phyloP scores from a whole-genome alignment of 30 jellyfish, hydroid and myxozoan species.

The Aurelia sp. region DNA sequence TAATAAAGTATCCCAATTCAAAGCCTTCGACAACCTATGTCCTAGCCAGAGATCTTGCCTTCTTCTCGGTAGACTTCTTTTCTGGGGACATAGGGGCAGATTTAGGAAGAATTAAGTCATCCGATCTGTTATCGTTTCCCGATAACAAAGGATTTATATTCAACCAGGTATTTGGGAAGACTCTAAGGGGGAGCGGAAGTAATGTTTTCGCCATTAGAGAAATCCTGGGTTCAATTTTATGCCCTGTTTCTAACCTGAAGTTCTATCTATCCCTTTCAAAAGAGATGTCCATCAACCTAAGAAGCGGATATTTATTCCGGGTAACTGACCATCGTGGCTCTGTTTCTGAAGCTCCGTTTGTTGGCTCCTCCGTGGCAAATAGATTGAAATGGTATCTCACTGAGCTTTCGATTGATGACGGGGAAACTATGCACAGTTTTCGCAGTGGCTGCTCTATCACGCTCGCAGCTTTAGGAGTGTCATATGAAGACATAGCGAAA shows the following conservation, averaged over 20 bases:
- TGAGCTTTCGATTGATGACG: no score
- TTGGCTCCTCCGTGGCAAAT: no score
- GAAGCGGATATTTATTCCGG: constrained; percentile 12
- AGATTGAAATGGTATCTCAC: no score
- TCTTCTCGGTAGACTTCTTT: constrained; percentile 26
- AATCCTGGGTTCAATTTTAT: neutral
- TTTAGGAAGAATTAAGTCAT: constrained; percentile 9
- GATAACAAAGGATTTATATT: constrained; percentile 6
- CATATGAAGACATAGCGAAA: no score
- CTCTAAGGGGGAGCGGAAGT: constrained; percentile 35
- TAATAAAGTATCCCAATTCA: no score
- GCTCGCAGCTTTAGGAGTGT: no score
- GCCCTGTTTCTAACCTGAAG: no score
- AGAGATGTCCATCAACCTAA: constrained; percentile 27
- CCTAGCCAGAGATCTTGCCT: constrained; percentile 1
- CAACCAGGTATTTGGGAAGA: constrained; percentile 17
- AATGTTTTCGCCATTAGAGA: constrained; percentile 17
- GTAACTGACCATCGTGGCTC: constrained; percentile 14
- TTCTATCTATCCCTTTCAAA: neutral
- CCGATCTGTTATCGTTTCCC: neutral
- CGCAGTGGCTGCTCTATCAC: no score
- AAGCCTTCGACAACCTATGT: constrained; percentile 2
- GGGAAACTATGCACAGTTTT: no score
- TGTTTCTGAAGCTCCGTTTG: neutral
- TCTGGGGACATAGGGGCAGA: constrained; percentile 40